Evolutionary conservation across 2,113 vertebrate species (phyloP).

Genomic region (Manacus vitellinus): DNA sequence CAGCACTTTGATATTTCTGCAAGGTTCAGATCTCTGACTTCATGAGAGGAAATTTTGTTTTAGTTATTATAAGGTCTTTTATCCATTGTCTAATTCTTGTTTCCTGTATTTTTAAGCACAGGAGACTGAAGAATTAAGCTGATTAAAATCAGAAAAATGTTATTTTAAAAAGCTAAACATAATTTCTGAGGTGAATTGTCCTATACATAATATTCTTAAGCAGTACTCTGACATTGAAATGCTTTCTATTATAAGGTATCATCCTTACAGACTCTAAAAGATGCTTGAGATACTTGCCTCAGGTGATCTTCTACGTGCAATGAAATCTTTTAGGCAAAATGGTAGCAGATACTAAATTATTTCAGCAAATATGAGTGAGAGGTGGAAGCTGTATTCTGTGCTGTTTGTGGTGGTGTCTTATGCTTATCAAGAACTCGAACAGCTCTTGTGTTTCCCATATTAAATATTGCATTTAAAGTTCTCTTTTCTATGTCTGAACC

Average conservation of each 20-base stretch:
- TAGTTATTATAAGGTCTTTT: constrained; percentile 25
- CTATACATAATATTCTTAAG: not conserved
- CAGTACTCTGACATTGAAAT: not conserved
- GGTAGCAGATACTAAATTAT: not conserved
- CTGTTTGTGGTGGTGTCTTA: not conserved
- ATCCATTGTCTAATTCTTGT: constrained; percentile 48
- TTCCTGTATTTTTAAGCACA: constrained; percentile 50
- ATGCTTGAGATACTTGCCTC: not conserved
- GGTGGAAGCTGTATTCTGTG: not conserved
- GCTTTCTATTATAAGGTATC: not conserved
- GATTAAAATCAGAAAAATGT: constrained; percentile 1
- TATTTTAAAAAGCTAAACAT: not conserved
- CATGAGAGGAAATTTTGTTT: constrained; percentile 16
- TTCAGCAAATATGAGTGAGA: not conserved
- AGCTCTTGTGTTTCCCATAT: not conserved
- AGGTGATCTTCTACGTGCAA: not conserved
- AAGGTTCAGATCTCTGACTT: not conserved
- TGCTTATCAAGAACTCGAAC: not conserved
- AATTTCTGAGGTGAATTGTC: not conserved
- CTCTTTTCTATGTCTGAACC: not conserved
- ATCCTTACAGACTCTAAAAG: not conserved
- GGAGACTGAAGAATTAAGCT: not conserved
- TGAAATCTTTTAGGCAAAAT: not conserved
- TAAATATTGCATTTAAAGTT: not conserved
- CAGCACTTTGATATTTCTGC: constrained; percentile 24